Base-by-base conservation (phyloP, 2,888 invertebrate genomes). In the Drosophila pseudotakahashii region DNA sequence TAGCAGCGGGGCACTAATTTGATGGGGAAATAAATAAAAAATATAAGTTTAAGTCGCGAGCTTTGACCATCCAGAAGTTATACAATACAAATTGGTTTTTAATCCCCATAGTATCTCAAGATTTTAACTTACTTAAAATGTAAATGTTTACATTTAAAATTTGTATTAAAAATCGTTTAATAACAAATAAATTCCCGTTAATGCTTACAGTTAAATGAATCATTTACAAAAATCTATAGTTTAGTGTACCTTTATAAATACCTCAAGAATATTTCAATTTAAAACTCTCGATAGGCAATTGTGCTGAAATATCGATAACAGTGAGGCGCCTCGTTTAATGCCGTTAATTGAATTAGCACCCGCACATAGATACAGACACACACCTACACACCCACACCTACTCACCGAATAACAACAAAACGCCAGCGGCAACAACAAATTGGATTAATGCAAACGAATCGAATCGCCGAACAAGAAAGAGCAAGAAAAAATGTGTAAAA, bases 301-400 rank as follows among this genome's bases (percentile, higher is more conserved):
- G 47, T 42, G 32, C 11, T 7, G 32, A 42, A 45, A 36, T 53
- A 53, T 39, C 67, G 66, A 53, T 66, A 47, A 2, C 34, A 48
- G 13, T 14, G 63, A 51, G 30, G 50, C 44, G 47, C 60, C 54
- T 44, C 47, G 36, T 26, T 37, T 53, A 64, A 60, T 63, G 69
- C 51, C 67, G 82, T 64, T 81, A 81, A 82, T 81, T 81, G 42
- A 81, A 85, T 85, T 85, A 81, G 73, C 75, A 77, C 62, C 73
- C 64, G 50, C 61, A 36, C 47, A 39, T 14, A 34, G 4, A 19
- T 30, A 19, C 41, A 4, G 9, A 23, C 7, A 14, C 47, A 16
- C 34, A 30, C 30, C 34, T 42, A 42, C 11, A 19, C 50, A 9
- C 7, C 5, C 14, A 14, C 42, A 51, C 6, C 10, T 13, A 26